phyloP scores from a whole-genome alignment of 2,888 invertebrate genomes.

The Andrena trimmerana region DNA sequence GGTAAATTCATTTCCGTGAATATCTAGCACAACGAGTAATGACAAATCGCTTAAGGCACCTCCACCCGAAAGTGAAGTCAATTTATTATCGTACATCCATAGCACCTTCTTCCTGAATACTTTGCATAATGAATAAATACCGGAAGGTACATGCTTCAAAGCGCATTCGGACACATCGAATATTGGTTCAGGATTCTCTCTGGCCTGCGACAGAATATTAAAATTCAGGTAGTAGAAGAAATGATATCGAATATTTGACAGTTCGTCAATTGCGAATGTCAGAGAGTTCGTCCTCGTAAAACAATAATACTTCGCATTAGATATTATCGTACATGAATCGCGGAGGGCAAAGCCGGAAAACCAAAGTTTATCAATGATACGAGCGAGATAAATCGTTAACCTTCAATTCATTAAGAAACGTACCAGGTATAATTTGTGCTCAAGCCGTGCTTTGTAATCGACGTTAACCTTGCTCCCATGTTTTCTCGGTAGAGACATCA shows the following conservation, averaged over 20 bases:
- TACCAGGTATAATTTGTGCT: slow-evolving; percentile 88
- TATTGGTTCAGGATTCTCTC: slow-evolving; percentile 92
- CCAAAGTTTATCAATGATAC: slow-evolving; percentile 7
- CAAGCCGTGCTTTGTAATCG: slow-evolving; percentile 87
- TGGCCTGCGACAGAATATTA: slow-evolving; percentile 86
- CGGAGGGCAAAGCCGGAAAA: neutral
- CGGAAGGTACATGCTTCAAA: slow-evolving; percentile 90
- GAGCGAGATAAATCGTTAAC: slow-evolving; percentile 44
- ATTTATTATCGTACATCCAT: slow-evolving; percentile 89
- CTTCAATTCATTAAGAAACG: slow-evolving; percentile 68
- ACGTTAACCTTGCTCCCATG: slow-evolving; percentile 81
- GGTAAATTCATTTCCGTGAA: slow-evolving; percentile 89
- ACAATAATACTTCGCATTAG: neutral
- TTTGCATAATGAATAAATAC: slow-evolving; percentile 92
- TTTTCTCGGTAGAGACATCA: slow-evolving; percentile 81
- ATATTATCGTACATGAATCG: neutral
- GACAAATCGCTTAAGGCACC: slow-evolving; percentile 90
- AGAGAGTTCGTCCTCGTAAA: neutral
- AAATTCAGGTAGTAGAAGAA: neutral
- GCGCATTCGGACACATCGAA: slow-evolving; percentile 94
- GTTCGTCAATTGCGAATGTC: neutral
- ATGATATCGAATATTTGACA: neutral
- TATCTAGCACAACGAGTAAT: slow-evolving; percentile 88
- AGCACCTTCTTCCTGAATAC: slow-evolving; percentile 92
- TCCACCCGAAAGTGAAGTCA: slow-evolving; percentile 90